These are phyloP conservation scores for Agriopis aurantiaria DNA, from an alignment of 2,888 invertebrate species.

Conservation along the genomic window DNA sequence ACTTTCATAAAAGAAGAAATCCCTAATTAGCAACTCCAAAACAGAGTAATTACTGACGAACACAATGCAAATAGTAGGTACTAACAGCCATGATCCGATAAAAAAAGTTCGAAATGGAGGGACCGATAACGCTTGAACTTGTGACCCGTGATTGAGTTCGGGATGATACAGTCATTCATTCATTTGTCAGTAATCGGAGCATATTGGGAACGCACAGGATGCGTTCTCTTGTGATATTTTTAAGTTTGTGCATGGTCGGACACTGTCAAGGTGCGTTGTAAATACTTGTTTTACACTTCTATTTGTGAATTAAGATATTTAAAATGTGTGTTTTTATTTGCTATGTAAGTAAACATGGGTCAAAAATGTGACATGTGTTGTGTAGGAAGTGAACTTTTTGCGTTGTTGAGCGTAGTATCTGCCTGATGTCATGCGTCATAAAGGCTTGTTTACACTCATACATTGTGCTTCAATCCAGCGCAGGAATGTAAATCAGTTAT, in stretches of 20 bases:
- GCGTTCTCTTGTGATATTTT: constrained; percentile 16
- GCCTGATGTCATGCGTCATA: background rate
- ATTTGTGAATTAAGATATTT: background rate
- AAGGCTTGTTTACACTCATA: no score
- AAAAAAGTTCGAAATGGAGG: constrained; percentile 42
- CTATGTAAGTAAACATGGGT: background rate
- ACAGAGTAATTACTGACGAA: constrained; percentile 18
- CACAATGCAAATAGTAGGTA: constrained; percentile 20
- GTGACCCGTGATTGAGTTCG: constrained; percentile 39
- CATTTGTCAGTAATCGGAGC: constrained; percentile 4
- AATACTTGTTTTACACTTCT: constrained; percentile 15
- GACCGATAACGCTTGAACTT: constrained; percentile 59
- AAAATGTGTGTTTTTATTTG: constrained; percentile 6
- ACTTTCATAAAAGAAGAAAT: background rate
- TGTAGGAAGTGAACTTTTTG: constrained; percentile 11
- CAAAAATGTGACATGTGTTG: constrained; percentile 9
- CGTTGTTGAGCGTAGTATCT: constrained; percentile 5
- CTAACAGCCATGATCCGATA: constrained; percentile 47
- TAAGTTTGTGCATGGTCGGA: constrained; percentile 22
- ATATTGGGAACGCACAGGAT: constrained; percentile 22
- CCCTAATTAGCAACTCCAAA: constrained; percentile 13
- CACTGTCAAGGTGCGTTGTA: constrained; percentile 35
- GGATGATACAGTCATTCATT: constrained; percentile 4
- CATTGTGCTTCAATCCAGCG: no score
- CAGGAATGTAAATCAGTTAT: no score